Evolutionary conservation across 2,888 invertebrate genomes (phyloP).

Genomic region (Drosophila mimica): DNA sequence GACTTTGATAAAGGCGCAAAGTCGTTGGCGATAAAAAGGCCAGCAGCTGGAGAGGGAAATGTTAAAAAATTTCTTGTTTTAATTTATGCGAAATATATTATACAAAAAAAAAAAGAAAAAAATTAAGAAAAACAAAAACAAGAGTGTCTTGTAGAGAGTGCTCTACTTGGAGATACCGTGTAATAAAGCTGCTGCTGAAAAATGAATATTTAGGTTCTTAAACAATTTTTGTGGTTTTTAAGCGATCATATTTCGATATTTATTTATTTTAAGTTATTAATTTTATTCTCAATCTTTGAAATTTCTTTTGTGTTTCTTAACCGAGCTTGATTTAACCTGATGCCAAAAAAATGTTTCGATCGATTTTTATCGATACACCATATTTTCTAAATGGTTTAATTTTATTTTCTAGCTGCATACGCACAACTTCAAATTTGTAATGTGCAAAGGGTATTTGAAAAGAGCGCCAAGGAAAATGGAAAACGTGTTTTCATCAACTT

Average conservation of each 20-base stretch:
- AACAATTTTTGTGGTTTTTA: neutral
- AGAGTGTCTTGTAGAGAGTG: neutral
- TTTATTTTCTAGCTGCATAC: neutral
- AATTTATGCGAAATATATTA: conserved; percentile 76
- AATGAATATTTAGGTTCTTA: neutral
- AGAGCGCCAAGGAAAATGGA: conserved; percentile 27
- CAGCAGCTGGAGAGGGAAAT: conserved; percentile 32
- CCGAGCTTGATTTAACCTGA: neutral
- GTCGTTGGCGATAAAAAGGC: conserved; percentile 71
- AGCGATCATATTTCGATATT: neutral
- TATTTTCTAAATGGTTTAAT: neutral
- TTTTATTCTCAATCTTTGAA: too few species aligned
- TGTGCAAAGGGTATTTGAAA: neutral
- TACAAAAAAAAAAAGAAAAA: conserved; percentile 17
- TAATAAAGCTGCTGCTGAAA: neutral
- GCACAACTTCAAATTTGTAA: neutral
- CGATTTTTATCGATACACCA: neutral
- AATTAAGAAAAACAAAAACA: neutral
- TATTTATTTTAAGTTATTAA: too few species aligned
- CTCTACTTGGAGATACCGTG: neutral
- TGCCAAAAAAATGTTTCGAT: neutral
- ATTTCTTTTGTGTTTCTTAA: too few species aligned
- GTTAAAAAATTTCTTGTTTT: conserved; percentile 37
- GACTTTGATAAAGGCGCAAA: conserved; percentile 78
- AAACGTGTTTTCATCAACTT: conserved; percentile 72